phyloP scores from a whole-genome alignment of 2,113 vertebrate genomes.

The Nematolebias whitei region DNA sequence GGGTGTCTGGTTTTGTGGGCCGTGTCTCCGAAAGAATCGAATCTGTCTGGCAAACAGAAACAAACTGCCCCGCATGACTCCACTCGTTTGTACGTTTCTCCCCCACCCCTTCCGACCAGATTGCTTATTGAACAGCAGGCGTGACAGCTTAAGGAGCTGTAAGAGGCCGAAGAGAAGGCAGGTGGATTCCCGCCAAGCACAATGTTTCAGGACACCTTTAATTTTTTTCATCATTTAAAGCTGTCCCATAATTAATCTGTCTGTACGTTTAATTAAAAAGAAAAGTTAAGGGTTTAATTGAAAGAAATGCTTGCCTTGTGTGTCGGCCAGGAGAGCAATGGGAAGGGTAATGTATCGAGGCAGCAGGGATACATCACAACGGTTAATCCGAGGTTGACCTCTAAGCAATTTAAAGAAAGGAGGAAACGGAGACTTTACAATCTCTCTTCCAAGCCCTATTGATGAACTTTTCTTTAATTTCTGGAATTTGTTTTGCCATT shows the following conservation, averaged over 20 bases:
- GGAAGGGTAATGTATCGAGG: slow-evolving; percentile 70
- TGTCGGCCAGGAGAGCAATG: slow-evolving; percentile 64
- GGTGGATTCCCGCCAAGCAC: slow-evolving; percentile 53
- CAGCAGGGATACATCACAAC: slow-evolving; percentile 74
- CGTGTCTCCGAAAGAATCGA: slow-evolving; percentile 73
- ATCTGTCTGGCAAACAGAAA: slow-evolving; percentile 78
- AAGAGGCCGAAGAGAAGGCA: slow-evolving; percentile 20
- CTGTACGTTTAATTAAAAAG: slow-evolving; percentile 82
- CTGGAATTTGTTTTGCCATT: too few relatives aligned
- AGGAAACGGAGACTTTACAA: slow-evolving; percentile 23
- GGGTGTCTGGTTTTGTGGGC: slow-evolving; percentile 68
- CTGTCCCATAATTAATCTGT: slow-evolving; percentile 77
- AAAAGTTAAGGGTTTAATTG: slow-evolving; percentile 80
- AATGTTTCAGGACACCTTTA: slow-evolving; percentile 70
- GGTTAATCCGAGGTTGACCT: slow-evolving; percentile 79
- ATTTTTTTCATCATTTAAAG: slow-evolving; percentile 72
- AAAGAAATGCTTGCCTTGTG: slow-evolving; percentile 72
- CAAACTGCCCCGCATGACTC: slow-evolving; percentile 63
- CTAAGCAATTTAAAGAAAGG: slow-evolving; percentile 43
- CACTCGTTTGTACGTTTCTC: slow-evolving; percentile 54
- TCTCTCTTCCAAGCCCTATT: slow-evolving; percentile 16
- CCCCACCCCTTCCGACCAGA: slow-evolving; percentile 44
- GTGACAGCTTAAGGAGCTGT: slow-evolving; percentile 54
- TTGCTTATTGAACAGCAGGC: slow-evolving; percentile 74
- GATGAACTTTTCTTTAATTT: too few relatives aligned